Evolutionary conservation across 2,888 invertebrate genomes (phyloP), one percentile per base, ranked within the genome.

Genomic region (Noctua pronuba): DNA sequence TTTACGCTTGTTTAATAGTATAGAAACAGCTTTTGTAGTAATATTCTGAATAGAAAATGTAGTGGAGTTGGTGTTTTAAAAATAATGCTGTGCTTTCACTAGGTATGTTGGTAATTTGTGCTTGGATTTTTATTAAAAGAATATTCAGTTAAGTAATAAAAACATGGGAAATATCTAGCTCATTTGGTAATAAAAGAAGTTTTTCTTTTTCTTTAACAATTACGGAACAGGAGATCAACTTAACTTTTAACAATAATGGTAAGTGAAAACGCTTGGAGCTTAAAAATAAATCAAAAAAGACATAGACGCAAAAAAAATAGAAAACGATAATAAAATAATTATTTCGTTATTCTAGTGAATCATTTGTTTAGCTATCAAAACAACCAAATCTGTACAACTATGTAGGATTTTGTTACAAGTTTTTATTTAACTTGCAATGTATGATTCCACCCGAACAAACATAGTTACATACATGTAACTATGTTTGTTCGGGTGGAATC

Each of bases 21-120:
- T 35, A 55, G 64, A 94, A 95, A 94, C 92, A 94, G 79, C 65
- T 73, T 68, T 62, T 62, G 91, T 92, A 94, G 90, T 94, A 31
- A 44, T 38, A 55, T 67, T 38, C 18, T 64, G 38, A 21, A 35
- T 8, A 38, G 52, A 62, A 75, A 82, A 79, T 75, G 16, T 21
- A 2, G 1, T 3, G n/a, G 31, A 11, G 58, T 69, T 31, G 21
- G 55, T n/a, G 28, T 28, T 58, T 18, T 24, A 35, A 35, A 3
- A 24, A 79, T 62, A 28, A 78, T 46, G n/a, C 18, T 58, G 46
- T 16, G 7, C 2, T 52, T 28, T 41, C 41, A 6, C 58, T 28
- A 58, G 58, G 11, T 24, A 62, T 21, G 2, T 21, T 21, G 1
- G 35, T 35, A 24, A 62, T 64, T 64, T 35, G 6, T 24, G 38